These are phyloP conservation scores for Anaspis maculata DNA, from an alignment of 2,888 invertebrate species.

Conservation along the genomic window DNA sequence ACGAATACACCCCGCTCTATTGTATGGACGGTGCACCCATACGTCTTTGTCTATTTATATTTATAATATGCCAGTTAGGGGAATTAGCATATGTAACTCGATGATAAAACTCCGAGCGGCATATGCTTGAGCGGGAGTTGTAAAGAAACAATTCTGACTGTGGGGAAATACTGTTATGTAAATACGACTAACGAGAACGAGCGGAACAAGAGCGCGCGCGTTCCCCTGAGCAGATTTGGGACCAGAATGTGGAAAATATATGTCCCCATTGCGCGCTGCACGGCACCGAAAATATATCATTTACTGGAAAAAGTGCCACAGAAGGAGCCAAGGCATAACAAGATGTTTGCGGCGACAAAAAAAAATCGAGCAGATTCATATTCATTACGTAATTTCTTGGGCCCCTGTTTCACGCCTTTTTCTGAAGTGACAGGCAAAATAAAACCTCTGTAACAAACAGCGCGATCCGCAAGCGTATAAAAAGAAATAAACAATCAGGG, in stretches of 20 bases:
- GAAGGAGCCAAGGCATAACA: conserved; percentile 1
- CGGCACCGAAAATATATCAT: conserved; percentile 10
- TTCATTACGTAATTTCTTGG: too few relatives aligned
- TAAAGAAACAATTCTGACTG: conserved; percentile 24
- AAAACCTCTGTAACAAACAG: too few relatives aligned
- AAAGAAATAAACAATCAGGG: too few relatives aligned
- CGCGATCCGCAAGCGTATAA: too few relatives aligned
- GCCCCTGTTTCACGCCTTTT: too few relatives aligned
- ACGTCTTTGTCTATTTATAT: too few relatives aligned
- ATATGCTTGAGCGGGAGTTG: conserved; percentile 9
- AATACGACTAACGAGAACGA: conserved; percentile 20
- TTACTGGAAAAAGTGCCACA: conserved; percentile 6
- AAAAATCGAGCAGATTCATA: too few relatives aligned
- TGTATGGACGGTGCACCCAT: too few relatives aligned
- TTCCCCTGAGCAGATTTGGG: conserved; percentile 14
- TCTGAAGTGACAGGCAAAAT: too few relatives aligned
- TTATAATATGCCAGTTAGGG: too few relatives aligned
- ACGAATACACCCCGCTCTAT: too few relatives aligned
- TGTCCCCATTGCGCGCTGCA: conserved; percentile 14
- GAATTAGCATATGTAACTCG: conserved; percentile 20
- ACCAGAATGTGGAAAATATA: conserved; percentile 15
- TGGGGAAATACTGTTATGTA: conserved; percentile 21
- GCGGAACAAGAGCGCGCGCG: conserved; percentile 14
- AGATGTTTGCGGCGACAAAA: too few relatives aligned
- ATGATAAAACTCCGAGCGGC: conserved; percentile 18